Base-by-base conservation (phyloP, 2,113 vertebrate species). In the Dipodomys spectabilis region DNA sequence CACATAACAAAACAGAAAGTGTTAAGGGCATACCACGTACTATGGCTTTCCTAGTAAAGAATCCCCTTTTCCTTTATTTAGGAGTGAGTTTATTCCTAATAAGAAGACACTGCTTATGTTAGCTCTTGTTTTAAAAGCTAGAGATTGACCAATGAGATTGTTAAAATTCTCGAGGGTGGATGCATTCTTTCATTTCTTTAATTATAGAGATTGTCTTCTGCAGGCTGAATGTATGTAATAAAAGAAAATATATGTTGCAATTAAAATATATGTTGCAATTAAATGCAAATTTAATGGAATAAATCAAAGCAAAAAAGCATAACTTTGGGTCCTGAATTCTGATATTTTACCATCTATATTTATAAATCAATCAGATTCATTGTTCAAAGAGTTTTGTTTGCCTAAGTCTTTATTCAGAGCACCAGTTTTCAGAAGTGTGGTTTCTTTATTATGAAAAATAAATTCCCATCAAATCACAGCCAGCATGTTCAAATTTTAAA, bases 401-500 rank as follows among this genome's bases (percentile, higher is more conserved):
- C n/a, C 28, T 65, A 82, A 18, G 82, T 13, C 4, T 25, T 93
- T 57, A 81, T 77, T 88, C 53, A 27, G 3, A 78, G 60, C 45
- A 79, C 82, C 20, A 28, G 49, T 67, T 62, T 94, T 74, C 22
- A 65, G 39, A 39, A 39, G 88, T 45, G 73, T 69, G 23, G 11
- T 44, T 94, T 92, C 71, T 87, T 82, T 93, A 53, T 93, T 78
- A 75, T 68, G n/a, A 69, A 74, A 94, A 94, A 96, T 81, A 85
- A 92, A 94, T 85, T 90, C 65, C 86, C 95, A 92, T 94, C 79
- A 95, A 96, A 78, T 79, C 32, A 73, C 77, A 23, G 35, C 27
- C 77, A 88, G 78, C 45, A 94, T 75, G 92, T 93, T 92, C 89
- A 93, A 92, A 94, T 90, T 96, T 92, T 93, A 94, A 94, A 96